phyloP scores from a whole-genome alignment of 2,797 vertebrate genomes.

The Smutsia gigantea region DNA sequence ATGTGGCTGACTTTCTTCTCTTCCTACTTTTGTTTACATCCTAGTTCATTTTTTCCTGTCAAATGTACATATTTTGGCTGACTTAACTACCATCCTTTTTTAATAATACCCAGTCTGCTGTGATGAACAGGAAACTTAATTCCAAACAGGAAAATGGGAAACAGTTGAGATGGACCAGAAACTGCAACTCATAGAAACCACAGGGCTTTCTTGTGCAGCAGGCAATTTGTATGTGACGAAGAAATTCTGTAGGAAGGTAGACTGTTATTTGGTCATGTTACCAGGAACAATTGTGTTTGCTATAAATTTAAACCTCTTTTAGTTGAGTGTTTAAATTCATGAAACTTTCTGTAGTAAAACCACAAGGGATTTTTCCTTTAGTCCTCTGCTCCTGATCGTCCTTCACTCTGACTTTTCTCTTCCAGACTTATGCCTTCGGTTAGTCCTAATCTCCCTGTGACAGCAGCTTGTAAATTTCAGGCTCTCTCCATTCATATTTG shows the following conservation, averaged over 20 bases:
- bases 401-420: constrained; percentile 38
- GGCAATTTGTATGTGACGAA: not conserved
- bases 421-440: constrained; percentile 55
- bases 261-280: constrained; percentile 36
- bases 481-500: constrained; percentile 63
- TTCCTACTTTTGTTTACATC: not conserved
- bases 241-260: not conserved
- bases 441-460: constrained; percentile 69
- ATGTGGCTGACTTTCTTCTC: not conserved
- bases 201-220: not conserved
- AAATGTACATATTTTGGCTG: not conserved
- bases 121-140: constrained; percentile 48
- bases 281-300: not conserved
- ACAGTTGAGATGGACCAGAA: constrained; percentile 39
- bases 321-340: constrained; percentile 40
- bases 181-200: not conserved
- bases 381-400: constrained; percentile 37
- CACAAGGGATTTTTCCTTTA: constrained; percentile 9
- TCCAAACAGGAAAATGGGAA: constrained; percentile 12
- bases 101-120: constrained; percentile 33
- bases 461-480: constrained; percentile 72
- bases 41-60: constrained; percentile 30
- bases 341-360: constrained; percentile 54
- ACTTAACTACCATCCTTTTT: constrained; percentile 47
- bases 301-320: constrained; percentile 32